phyloP scores from a whole-genome alignment of 2,888 invertebrate species.

The Drosophila nr. perissopoda region DNA sequence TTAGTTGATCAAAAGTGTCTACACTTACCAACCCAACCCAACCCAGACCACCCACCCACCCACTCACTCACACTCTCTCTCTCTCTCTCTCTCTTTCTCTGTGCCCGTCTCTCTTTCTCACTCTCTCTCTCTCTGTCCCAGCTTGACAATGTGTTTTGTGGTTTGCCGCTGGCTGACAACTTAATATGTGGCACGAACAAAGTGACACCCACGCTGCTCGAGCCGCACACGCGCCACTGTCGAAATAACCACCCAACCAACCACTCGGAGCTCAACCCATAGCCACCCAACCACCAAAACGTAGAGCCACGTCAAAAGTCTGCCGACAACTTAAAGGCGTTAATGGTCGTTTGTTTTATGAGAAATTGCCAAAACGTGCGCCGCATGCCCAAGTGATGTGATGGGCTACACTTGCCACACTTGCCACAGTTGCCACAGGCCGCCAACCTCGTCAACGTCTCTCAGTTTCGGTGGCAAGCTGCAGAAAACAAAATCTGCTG shows the following conservation, averaged over 20 bases:
- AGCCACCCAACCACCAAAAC: neutral
- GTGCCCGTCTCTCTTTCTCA: neutral
- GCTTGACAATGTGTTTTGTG: slow-evolving; percentile 32
- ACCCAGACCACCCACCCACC: neutral
- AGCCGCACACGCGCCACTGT: slow-evolving; percentile 27
- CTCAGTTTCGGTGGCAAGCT: slow-evolving; percentile 37
- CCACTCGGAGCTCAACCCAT: neutral
- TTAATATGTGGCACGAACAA: slow-evolving; percentile 77
- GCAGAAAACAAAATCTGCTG: slow-evolving; percentile 52
- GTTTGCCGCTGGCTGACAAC: slow-evolving; percentile 62
- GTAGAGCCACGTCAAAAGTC: slow-evolving; percentile 64
- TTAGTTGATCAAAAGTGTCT: slow-evolving; percentile 61
- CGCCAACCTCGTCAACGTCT: slow-evolving; percentile 47
- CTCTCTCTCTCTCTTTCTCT: neutral
- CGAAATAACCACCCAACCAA: slow-evolving; percentile 1
- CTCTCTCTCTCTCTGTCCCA: neutral
- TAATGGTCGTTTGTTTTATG: slow-evolving; percentile 85
- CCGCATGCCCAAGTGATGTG: slow-evolving; percentile 67
- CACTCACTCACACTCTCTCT: neutral
- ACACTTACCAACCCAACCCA: neutral
- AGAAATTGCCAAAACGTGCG: slow-evolving; percentile 85
- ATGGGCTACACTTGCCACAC: slow-evolving; percentile 27
- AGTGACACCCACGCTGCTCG: slow-evolving; percentile 60
- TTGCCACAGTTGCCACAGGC: slow-evolving; percentile 27
- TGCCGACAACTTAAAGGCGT: slow-evolving; percentile 82